A percentile compares a stretch with the other conserved stretches of the same genome.
Evolutionary conservation across 2,888 invertebrate species (phyloP).

Genomic region (Campopleginae sp.): DNA sequence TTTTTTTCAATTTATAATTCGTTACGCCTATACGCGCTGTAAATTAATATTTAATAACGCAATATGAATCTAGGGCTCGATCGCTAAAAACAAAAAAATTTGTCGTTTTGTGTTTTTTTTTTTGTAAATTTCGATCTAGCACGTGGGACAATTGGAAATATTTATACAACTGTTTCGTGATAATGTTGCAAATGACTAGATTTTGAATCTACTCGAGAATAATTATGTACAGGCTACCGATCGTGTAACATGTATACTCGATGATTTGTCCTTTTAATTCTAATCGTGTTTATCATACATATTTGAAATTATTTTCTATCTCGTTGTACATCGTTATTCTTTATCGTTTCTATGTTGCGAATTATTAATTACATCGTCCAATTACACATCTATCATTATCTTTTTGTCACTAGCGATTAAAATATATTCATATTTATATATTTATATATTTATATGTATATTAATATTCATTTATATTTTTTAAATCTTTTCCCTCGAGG

Average conservation of each 20-base stretch:
- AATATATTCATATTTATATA: slow-evolving; percentile 71
- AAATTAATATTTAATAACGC: slow-evolving; percentile 33
- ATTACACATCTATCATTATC: slow-evolving; percentile 65
- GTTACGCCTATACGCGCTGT: slow-evolving; percentile 23
- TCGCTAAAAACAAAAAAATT: slow-evolving; percentile 32
- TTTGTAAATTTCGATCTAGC: slow-evolving; percentile 53
- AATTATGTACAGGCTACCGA: slow-evolving; percentile 71
- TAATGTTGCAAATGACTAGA: slow-evolving; percentile 76
- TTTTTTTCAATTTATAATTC: slow-evolving; percentile 20
- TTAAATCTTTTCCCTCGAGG: slow-evolving; percentile 23
- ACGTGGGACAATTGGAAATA: slow-evolving; percentile 43
- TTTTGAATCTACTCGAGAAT: slow-evolving; percentile 73
- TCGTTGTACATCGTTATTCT: slow-evolving; percentile 82
- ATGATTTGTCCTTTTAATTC: slow-evolving; percentile 76
- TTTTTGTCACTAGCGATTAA: slow-evolving; percentile 74
- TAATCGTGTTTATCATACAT: slow-evolving; percentile 78
- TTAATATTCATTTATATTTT: slow-evolving; percentile 61
- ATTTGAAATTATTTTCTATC: slow-evolving; percentile 76
- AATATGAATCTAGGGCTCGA: slow-evolving; percentile 45
- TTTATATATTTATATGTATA: neutral
- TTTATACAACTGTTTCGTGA: slow-evolving; percentile 51
- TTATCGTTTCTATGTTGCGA: slow-evolving; percentile 72
- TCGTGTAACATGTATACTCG: slow-evolving; percentile 74
- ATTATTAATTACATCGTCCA: slow-evolving; percentile 74
- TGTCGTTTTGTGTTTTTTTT: neutral